Evolutionary conservation across 1,140 invertebrate genomes (phyloP).

Genomic region (Andricus grossulariae): DNA sequence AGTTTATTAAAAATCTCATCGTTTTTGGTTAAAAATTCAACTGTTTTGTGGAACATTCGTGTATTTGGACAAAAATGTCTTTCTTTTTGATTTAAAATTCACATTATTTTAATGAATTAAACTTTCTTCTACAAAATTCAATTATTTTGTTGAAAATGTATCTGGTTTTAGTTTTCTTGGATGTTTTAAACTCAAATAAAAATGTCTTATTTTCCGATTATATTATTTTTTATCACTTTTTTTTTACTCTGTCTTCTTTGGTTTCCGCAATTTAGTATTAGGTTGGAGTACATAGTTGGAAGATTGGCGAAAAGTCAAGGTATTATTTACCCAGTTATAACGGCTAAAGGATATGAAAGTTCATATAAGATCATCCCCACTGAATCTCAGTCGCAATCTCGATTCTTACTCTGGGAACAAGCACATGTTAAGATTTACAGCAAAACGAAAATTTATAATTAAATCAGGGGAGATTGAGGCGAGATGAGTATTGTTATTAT

Average conservation of each 20-base stretch:
- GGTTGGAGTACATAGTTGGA: slow-evolving; percentile 32
- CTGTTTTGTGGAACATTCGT: too few relatives aligned
- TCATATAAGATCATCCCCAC: slow-evolving; percentile 65
- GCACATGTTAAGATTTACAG: slow-evolving; percentile 42
- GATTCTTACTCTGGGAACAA: slow-evolving; percentile 49
- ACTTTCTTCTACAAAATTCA: too few relatives aligned
- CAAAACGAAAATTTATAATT: slow-evolving; percentile 14
- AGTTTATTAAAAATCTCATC: too few relatives aligned
- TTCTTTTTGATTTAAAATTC: too few relatives aligned
- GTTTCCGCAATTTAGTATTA: slow-evolving; percentile 58
- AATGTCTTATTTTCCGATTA: background rate
- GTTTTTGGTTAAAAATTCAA: too few relatives aligned
- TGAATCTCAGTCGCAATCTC: slow-evolving; percentile 51
- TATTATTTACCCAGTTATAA: slow-evolving; percentile 56
- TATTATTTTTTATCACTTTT: background rate
- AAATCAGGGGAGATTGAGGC: background rate
- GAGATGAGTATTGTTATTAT: too few relatives aligned
- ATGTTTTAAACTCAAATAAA: too few relatives aligned
- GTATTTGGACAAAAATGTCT: too few relatives aligned
- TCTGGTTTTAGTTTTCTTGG: too few relatives aligned
- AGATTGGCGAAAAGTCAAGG: slow-evolving; percentile 48
- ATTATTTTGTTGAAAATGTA: too few relatives aligned
- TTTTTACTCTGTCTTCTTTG: background rate
- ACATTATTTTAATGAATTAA: too few relatives aligned
- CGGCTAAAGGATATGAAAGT: slow-evolving; percentile 54